phyloP scores from a whole-genome alignment of 2,113 vertebrate genomes.

The Aphyosemion australe region DNA sequence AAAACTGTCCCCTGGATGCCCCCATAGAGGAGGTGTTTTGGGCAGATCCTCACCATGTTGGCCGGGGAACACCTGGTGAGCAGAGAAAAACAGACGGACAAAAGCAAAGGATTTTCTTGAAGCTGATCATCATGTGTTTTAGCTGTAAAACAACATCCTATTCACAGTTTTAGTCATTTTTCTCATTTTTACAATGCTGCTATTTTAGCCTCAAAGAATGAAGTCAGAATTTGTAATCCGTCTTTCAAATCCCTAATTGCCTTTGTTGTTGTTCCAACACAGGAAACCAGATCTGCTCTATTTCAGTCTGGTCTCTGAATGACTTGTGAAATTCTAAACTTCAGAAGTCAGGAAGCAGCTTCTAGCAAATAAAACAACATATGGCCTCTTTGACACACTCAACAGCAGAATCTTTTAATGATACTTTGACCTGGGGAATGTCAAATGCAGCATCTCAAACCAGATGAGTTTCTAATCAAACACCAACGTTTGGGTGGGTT shows the following conservation, averaged over 20 bases:
- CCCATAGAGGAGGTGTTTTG: too few relatives aligned
- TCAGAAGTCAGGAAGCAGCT: neutral
- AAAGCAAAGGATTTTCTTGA: neutral
- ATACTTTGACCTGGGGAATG: too few relatives aligned
- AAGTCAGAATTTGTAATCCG: constrained; percentile 5
- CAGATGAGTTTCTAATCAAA: too few relatives aligned
- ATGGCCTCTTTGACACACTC: neutral
- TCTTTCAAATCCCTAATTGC: neutral
- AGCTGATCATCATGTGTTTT: neutral
- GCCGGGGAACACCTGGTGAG: too few relatives aligned
- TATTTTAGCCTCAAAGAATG: neutral
- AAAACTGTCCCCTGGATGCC: too few relatives aligned
- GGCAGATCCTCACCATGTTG: too few relatives aligned
- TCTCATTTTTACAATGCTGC: neutral
- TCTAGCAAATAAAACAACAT: neutral
- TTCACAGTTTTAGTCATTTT: neutral
- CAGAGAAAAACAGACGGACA: neutral
- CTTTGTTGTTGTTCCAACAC: neutral
- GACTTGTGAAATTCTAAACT: neutral
- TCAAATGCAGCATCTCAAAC: too few relatives aligned
- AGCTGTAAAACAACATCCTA: neutral
- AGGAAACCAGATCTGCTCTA: neutral
- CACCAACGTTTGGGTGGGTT: too few relatives aligned
- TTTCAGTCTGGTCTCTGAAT: neutral
- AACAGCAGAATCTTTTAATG: too few relatives aligned